phyloP scores from a whole-genome alignment of 2,797 vertebrate species.

The Alcedo quadribrachys region DNA sequence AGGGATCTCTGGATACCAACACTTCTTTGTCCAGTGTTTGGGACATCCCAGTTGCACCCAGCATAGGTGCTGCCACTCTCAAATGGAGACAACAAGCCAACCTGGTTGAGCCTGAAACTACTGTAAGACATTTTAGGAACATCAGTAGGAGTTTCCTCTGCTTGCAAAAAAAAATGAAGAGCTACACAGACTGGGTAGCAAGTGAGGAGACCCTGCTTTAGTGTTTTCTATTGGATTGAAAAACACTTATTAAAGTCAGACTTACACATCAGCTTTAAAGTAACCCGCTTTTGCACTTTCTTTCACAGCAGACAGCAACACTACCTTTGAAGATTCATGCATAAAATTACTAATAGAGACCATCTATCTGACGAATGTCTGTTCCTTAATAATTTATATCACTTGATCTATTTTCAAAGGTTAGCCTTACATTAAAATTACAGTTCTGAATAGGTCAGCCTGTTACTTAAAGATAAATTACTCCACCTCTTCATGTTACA shows the following conservation, averaged over 20 bases:
- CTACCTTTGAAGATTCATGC: constrained; percentile 69
- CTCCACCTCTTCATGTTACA: constrained; percentile 64
- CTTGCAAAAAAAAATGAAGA: background rate
- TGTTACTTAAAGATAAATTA: constrained; percentile 79
- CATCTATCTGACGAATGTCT: constrained; percentile 75
- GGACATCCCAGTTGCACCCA: background rate
- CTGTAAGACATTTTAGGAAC: background rate
- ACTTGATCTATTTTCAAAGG: constrained; percentile 81
- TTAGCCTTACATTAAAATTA: constrained; percentile 82
- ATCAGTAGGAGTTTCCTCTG: background rate
- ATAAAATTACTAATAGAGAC: constrained; percentile 78
- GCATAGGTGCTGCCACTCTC: background rate
- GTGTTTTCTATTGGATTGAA: constrained; percentile 30
- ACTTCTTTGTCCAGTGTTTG: background rate
- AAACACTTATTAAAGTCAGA: constrained; percentile 69
- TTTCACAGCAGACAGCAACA: constrained; percentile 40
- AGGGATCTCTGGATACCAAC: background rate
- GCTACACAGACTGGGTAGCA: background rate
- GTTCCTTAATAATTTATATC: constrained; percentile 78
- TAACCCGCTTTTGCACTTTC: constrained; percentile 61
- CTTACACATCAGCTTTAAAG: constrained; percentile 39
- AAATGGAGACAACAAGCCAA: background rate
- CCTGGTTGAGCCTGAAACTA: background rate
- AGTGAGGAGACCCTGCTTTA: constrained; percentile 17
- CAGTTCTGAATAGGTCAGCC: constrained; percentile 78